A percentile compares a stretch with the other conserved stretches of the same genome.
These are phyloP conservation scores for Apocheima hispidaria DNA, from an alignment of 2,888 invertebrate genomes.

Conservation along the genomic window DNA sequence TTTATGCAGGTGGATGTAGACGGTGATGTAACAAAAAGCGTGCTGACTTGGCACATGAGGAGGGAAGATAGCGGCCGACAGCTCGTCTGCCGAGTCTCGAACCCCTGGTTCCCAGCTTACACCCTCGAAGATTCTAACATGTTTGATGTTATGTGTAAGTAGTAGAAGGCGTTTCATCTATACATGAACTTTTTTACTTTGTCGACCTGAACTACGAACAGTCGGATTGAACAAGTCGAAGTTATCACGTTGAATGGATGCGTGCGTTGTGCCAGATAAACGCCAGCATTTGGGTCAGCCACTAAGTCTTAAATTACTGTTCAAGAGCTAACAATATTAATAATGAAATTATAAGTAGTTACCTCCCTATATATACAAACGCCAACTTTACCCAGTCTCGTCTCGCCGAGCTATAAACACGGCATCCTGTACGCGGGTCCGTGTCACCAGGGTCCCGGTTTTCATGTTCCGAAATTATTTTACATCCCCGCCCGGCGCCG, in stretches of 20 bases:
- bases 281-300: no score
- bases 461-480: slow-evolving; percentile 44
- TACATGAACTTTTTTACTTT: not conserved
- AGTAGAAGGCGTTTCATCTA: not conserved
- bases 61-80: slow-evolving; percentile 93
- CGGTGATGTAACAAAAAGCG: slow-evolving; percentile 90
- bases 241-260: no score
- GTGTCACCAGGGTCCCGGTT: slow-evolving; percentile 35
- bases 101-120: slow-evolving; percentile 94
- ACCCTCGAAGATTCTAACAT: slow-evolving; percentile 91
- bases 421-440: slow-evolving; percentile 24
- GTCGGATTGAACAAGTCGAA: no score
- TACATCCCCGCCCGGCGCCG: slow-evolving; percentile 43
- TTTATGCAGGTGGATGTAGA: slow-evolving; percentile 88
- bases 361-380: not conserved
- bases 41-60: slow-evolving; percentile 90
- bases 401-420: slow-evolving; percentile 37
- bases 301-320: no score
- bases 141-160: slow-evolving; percentile 93
- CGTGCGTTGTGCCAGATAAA: no score
- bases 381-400: not conserved
- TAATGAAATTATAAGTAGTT: not conserved
- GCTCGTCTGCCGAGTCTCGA: slow-evolving; percentile 93
- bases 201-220: no score
- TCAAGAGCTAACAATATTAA: not conserved